Base-by-base conservation (phyloP, 2,888 invertebrate genomes). In the Lepidochitona cinerea region DNA sequence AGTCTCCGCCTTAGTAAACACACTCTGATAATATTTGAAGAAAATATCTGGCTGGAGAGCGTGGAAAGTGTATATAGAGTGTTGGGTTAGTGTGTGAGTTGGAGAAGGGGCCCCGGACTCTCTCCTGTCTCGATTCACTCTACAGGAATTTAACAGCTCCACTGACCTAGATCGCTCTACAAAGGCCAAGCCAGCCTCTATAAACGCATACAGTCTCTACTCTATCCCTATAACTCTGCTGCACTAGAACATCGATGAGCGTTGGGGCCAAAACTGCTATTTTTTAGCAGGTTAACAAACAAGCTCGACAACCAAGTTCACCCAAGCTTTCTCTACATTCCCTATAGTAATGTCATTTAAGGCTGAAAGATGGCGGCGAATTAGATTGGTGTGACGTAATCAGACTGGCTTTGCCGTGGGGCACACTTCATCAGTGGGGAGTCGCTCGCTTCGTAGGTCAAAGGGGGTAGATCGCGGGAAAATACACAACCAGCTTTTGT, bases 1-100 rank as follows among this genome's bases (percentile, higher is more conserved):
- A 29, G 59, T 59, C 59, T 59, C 59, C 59, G 59, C 59, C 59
- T 59, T 59, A 29, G 59, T 59, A 59, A 59, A 59, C 59, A 59
- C 23, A 59, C 59, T 59, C 59, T 14, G 59, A 59, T 59, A 59
- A 59, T 59, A 59, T 59, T 59, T 59, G 59, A 29, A 59, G 29
- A 59, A 59, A 59, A 59, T 59, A 59, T 59, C 59, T 59, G 59
- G 26, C 59, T 29, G 29, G 59, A 59, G 59, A 59, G 59, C 59
- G 29, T 59, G 29, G 26, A 59, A 59, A 59, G 59, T 59, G 12
- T 59, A 59, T 29, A 59, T 59, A 32, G 1, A 59, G 29, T 59
- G 59, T 12, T 32, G 23, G 59, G 3, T 29, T 26, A 14, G n/a
- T n/a, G n/a, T n/a, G n/a, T n/a, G n/a, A n/a, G n/a, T 41, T 9